Conservation (phyloP, 2,888 invertebrate genomes). For the Opisthograptis luteolata region DNA sequence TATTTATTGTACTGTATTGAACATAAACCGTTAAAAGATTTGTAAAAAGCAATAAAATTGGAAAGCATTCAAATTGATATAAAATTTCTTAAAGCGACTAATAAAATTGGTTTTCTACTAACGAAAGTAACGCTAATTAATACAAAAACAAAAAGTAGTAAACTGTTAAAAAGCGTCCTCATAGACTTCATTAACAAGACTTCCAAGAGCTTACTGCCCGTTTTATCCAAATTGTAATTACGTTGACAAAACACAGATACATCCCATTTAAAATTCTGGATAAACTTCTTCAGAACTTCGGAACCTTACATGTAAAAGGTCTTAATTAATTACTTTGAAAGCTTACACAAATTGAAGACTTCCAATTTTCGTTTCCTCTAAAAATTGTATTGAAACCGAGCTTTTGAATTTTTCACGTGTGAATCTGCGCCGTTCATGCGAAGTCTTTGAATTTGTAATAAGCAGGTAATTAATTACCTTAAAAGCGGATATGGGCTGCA, state of each 20-base stretch:
- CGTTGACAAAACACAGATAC: conserved; percentile 26
- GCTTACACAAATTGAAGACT: conserved; percentile 23
- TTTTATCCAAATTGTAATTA: conserved; percentile 20
- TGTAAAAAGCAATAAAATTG: no score
- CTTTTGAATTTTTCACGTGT: conserved; percentile 8
- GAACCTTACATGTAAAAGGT: conserved; percentile 24
- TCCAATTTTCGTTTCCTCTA: conserved; percentile 14
- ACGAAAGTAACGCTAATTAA: no score
- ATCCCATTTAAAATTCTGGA: conserved; percentile 27
- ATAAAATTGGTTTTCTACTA: no score
- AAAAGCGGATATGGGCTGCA: no score
- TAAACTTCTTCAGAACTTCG: conserved; percentile 20
- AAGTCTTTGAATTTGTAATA: no score
- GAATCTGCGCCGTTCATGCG: no score
- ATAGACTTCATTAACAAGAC: conserved; percentile 19
- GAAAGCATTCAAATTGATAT: no score
- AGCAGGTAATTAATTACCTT: no score
- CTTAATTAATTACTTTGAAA: conserved; percentile 31
- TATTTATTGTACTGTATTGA: no score
- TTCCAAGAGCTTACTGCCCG: conserved; percentile 17
- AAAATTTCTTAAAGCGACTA: no score
- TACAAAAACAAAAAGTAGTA: background rate
- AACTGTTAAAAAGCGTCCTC: background rate
- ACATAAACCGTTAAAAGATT: no score
- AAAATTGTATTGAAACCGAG: conserved; percentile 11